phyloP scores from a whole-genome alignment of 2,113 vertebrate species.

The Tragelaphus scriptus region DNA sequence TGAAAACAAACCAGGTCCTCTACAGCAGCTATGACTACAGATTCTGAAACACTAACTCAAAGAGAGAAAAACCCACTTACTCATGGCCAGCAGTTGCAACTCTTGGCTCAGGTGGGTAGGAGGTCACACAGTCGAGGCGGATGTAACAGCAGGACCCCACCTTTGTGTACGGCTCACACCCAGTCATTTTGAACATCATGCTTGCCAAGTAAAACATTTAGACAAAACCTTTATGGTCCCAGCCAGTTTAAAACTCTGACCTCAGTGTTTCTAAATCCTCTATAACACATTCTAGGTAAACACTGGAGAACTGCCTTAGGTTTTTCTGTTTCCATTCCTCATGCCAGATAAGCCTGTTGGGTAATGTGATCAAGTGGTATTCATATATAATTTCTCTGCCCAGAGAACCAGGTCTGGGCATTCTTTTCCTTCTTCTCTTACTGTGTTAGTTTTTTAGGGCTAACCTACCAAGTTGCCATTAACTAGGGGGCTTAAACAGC shows the following conservation, averaged over 20 bases:
- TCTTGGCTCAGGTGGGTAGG: not conserved
- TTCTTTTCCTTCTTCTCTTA: not conserved
- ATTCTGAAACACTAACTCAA: not conserved
- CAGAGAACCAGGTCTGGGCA: not conserved
- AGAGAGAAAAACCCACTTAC: not conserved
- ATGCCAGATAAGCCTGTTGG: rapidly evolving
- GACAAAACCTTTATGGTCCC: not conserved
- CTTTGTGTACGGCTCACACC: not conserved
- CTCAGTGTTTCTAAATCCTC: not conserved
- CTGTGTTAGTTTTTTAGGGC: not conserved
- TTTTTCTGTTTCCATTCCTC: not conserved
- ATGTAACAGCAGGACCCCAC: not conserved
- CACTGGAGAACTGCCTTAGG: not conserved
- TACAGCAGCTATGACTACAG: not conserved
- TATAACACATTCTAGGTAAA: not conserved
- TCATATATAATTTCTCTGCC: not conserved
- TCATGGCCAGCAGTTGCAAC: not conserved
- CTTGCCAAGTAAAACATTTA: slow-evolving; percentile 8
- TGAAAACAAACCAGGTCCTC: not conserved
- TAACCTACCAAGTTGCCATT: not conserved
- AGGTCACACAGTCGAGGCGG: not conserved
- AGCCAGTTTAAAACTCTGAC: not conserved
- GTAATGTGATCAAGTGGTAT: too few relatives aligned
- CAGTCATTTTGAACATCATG: not conserved
- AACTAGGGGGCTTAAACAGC: not conserved